Evolutionary conservation across 2,888 invertebrate genomes (phyloP), one percentile per base, ranked within the genome.

Genomic region (Drosophila anomelani): DNA sequence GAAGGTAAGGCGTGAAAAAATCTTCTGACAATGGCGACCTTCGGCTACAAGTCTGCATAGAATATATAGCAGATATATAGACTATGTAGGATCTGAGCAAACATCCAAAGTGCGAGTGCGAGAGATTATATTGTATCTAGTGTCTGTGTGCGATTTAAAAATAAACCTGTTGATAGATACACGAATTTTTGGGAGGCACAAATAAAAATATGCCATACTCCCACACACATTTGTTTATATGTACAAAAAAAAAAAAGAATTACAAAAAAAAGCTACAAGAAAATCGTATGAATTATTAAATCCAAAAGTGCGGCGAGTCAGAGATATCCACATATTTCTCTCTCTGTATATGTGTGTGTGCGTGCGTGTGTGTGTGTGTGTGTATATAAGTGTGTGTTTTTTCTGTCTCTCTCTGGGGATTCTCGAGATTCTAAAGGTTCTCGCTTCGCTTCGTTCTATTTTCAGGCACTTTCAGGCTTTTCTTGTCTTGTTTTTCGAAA

Each of bases 401-500:
- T 3, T 36, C 8, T 29, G 9, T 36, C 9, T 57, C 34, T 68
- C 26, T 53, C 38, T 41, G 34, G 20, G 38, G 39, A 20, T 56
- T 49, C 51, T 51, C 20, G 51, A 34, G 8, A 51, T 51, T 41
- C n/a, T 23, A 43, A 9, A 44, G 13, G 23, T 44, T 26, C 44
- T 44, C 44, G 44, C 44, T 46, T 79, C 67, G 80, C 59, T 77
- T 62, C 68, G 75, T 75, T 82, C 82, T 83, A 83, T 83, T 83
- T 82, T 71, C 69, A 80, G 80, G 71, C 69, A 75, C 61, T 77
- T 61, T 57, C 66, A 54, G 54, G 67, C 36, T 55, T 63, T 80
- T 75, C 75, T 69, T 20, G 51, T 71, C 63, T 72, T 57, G 36
- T 49, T 68, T 68, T 67, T 72, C 41, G 69, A 68, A 68, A 68